phyloP scores from a whole-genome alignment of 1,140 invertebrate genomes.

The Cherax destructor region DNA sequence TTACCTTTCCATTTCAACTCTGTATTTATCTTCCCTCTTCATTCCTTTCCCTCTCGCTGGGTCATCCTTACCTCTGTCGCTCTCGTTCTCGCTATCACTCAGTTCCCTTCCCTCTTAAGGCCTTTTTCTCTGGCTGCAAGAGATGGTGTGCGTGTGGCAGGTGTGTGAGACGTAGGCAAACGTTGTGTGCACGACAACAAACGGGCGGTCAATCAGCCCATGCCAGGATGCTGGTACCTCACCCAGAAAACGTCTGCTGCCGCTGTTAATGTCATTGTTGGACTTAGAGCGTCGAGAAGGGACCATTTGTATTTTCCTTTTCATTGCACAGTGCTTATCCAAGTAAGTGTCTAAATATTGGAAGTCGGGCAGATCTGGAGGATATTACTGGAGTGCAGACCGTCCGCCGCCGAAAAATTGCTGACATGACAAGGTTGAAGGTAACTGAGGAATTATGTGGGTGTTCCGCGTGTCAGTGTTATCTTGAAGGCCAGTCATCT shows the following conservation, averaged over 20 bases:
- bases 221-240: neutral
- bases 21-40: no score
- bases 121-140: neutral
- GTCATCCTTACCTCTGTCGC: no score
- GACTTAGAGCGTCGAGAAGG: neutral
- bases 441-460: neutral
- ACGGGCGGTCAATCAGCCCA: conserved; percentile 25
- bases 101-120: neutral
- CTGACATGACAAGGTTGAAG: conserved; percentile 22
- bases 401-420: conserved; percentile 10
- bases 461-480: neutral
- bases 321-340: conserved; percentile 22
- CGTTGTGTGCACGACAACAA: conserved; percentile 40
- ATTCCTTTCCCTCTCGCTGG: no score
- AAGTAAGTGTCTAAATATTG: conserved; percentile 35
- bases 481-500: neutral
- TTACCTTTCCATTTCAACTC: no score
- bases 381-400: neutral
- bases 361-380: neutral
- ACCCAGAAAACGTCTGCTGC: neutral
- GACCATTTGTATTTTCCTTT: conserved; percentile 23
- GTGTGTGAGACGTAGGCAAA: conserved; percentile 35
- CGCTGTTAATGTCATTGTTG: neutral
- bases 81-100: neutral
- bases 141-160: conserved; percentile 24